phyloP scores from a whole-genome alignment of 2,888 invertebrate genomes.

The Liopterus haemorrhoidalis region DNA sequence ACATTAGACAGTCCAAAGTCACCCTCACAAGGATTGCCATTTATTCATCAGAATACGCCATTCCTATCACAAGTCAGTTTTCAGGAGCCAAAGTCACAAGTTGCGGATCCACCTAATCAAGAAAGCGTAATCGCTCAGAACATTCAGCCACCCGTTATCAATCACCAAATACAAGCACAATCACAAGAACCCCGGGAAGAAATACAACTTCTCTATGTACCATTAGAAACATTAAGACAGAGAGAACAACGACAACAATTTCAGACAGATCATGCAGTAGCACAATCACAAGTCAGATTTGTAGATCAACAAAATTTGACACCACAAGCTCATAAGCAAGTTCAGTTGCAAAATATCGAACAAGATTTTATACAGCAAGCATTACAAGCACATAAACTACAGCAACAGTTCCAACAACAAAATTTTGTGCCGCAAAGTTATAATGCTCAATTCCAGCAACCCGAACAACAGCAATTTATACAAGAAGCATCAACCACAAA shows the following conservation, averaged over 20 bases:
- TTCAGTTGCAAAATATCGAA: constrained; percentile 41
- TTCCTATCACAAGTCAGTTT: too few species aligned
- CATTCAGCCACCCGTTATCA: constrained; percentile 17
- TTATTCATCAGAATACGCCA: too few species aligned
- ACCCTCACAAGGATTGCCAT: constrained; percentile 18
- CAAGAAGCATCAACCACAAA: constrained; percentile 47
- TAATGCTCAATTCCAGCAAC: constrained; percentile 33
- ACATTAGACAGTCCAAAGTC: too few species aligned
- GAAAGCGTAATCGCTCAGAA: constrained; percentile 17
- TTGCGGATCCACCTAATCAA: constrained; percentile 21
- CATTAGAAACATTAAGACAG: constrained; percentile 63
- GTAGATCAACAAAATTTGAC: constrained; percentile 26
- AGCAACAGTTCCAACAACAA: constrained; percentile 34
- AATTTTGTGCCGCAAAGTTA: constrained; percentile 18
- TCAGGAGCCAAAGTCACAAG: too few species aligned
- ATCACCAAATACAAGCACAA: constrained; percentile 7
- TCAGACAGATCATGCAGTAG: constrained; percentile 31
- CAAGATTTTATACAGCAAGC: constrained; percentile 45
- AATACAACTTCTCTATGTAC: constrained; percentile 76
- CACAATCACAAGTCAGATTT: constrained; percentile 31
- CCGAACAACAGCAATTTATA: constrained; percentile 38
- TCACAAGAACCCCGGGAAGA: constrained; percentile 49
- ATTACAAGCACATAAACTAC: constrained; percentile 42
- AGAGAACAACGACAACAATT: constrained; percentile 32
- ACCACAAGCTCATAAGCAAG: constrained; percentile 23